Evolutionary conservation across 1,140 invertebrate species (phyloP).

Genomic region (Phthorimaea operculella): DNA sequence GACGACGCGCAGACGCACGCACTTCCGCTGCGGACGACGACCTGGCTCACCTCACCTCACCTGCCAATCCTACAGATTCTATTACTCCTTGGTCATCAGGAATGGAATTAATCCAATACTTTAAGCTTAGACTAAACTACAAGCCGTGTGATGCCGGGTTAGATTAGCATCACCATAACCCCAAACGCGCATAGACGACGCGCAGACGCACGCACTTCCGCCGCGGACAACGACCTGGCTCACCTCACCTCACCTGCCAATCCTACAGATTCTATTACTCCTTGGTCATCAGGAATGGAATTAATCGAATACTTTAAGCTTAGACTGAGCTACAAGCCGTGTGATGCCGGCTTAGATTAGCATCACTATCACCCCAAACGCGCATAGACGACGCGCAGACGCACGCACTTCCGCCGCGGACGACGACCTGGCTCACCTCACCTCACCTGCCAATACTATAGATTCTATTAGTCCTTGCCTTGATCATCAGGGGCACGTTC

Average conservation of each 20-base stretch:
- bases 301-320: too few relatives aligned
- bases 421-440: conserved; percentile 47
- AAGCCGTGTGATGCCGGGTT: too few relatives aligned
- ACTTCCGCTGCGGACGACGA: conserved; percentile 54
- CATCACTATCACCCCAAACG: too few relatives aligned
- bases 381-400: conserved; percentile 61
- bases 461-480: too few relatives aligned
- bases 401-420: conserved; percentile 56
- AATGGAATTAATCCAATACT: too few relatives aligned
- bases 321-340: too few relatives aligned
- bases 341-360: too few relatives aligned
- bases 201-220: conserved; percentile 62
- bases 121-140: too few relatives aligned
- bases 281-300: too few relatives aligned
- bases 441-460: conserved; percentile 16
- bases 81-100: too few relatives aligned
- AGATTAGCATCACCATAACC: too few relatives aligned
- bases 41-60: conserved; percentile 37
- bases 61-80: conserved; percentile 11
- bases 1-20: conserved; percentile 60
- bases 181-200: conserved; percentile 60
- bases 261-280: conserved; percentile 5
- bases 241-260: conserved; percentile 30
- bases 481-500: too few relatives aligned
- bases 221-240: conserved; percentile 42